Evolutionary conservation across 2,888 invertebrate species (phyloP).

Genomic region (Helleia helle): DNA sequence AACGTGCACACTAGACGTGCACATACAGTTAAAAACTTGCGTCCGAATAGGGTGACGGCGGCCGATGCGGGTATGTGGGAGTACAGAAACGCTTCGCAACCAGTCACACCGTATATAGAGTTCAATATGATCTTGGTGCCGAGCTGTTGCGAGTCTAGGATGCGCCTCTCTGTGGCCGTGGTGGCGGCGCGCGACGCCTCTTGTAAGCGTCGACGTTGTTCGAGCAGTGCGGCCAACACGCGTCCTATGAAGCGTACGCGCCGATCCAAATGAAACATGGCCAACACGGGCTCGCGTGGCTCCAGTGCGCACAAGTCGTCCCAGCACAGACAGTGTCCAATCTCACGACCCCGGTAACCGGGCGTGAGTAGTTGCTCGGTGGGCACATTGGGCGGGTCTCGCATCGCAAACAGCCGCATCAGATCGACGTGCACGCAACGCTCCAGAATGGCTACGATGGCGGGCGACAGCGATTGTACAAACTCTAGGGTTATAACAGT

Average conservation of each 20-base stretch:
- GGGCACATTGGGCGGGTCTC: not conserved
- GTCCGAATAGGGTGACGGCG: too few relatives aligned
- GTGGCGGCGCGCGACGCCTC: constrained; percentile 1
- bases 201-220: not conserved
- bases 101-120: too few relatives aligned
- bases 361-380: constrained; percentile 5
- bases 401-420: constrained; percentile 3
- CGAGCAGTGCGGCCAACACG: constrained; percentile 3
- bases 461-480: not conserved
- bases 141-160: constrained; percentile 5
- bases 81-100: too few relatives aligned
- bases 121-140: constrained; percentile 4
- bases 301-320: constrained; percentile 6
- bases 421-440: constrained; percentile 1
- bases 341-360: constrained; percentile 6
- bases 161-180: constrained; percentile 3
- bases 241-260: constrained; percentile 5
- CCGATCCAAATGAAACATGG: constrained; percentile 7
- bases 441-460: not conserved
- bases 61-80: too few relatives aligned
- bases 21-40: too few relatives aligned
- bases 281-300: constrained; percentile 3
- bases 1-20: too few relatives aligned
- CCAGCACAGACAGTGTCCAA: constrained; percentile 4
- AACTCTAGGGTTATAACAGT: constrained; percentile 1